A percentile compares a stretch with the other conserved stretches of the same genome.
These are phyloP conservation scores for Sycophaga agraensis DNA, from an alignment of 1,140 invertebrate species.

Conservation along the genomic window DNA sequence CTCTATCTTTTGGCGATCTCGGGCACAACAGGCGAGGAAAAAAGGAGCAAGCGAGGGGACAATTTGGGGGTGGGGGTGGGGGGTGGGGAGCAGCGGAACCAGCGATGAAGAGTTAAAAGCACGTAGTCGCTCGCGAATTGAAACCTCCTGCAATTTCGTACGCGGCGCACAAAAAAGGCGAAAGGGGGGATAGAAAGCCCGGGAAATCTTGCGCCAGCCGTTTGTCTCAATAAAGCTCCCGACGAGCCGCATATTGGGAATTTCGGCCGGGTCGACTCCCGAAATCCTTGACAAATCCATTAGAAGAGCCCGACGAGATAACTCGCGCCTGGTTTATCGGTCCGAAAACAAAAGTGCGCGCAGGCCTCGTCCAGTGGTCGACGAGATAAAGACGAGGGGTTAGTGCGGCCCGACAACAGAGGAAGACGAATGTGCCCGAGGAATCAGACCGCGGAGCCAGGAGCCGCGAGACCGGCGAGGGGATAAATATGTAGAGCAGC, in stretches of 20 bases:
- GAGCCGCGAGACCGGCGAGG: too few species aligned
- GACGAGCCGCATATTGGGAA: slow-evolving; percentile 22
- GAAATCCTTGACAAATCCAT: slow-evolving; percentile 31
- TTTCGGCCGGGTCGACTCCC: slow-evolving; percentile 13
- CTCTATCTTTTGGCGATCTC: too few species aligned
- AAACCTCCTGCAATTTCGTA: slow-evolving; percentile 12
- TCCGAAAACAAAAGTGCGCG: neutral
- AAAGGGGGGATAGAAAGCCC: neutral
- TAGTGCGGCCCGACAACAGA: too few species aligned
- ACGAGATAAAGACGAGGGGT: too few species aligned
- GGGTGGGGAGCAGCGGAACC: too few species aligned
- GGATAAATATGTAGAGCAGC: too few species aligned
- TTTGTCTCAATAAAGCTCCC: slow-evolving; percentile 26
- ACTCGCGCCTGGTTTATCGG: slow-evolving; percentile 28
- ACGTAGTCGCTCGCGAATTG: slow-evolving; percentile 15
- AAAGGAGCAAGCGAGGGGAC: too few species aligned
- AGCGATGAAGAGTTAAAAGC: slow-evolving; percentile 7
- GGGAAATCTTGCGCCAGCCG: slow-evolving; percentile 7
- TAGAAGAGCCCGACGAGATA: slow-evolving; percentile 27
- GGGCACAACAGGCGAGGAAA: too few species aligned
- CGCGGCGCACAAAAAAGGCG: neutral
- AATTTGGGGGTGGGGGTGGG: too few species aligned
- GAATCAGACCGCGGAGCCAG: neutral
- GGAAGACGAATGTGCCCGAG: neutral
- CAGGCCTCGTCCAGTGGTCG: too few species aligned